Conservation (phyloP, 1,140 invertebrate species). For the Colletes latitarsis region DNA sequence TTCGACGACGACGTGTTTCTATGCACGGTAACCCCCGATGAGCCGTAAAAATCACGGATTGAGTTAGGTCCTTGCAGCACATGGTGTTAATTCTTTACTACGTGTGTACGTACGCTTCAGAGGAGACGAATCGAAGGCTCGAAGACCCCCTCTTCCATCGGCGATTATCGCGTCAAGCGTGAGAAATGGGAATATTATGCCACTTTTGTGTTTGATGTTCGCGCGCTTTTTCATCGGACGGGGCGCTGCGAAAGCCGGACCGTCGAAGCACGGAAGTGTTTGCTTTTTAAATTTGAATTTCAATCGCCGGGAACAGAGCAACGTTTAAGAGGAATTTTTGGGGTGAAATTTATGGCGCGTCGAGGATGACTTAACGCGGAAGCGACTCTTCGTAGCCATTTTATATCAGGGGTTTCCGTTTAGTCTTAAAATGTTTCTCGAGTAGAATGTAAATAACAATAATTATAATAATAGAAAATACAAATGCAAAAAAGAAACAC, state of each 20-base stretch:
- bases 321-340: too few species aligned
- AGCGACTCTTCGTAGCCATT: too few species aligned
- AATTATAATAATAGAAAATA: too few species aligned
- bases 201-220: background rate
- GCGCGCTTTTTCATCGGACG: background rate
- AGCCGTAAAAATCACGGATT: constrained; percentile 65
- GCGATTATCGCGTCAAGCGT: constrained; percentile 57
- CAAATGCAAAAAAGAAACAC: too few species aligned
- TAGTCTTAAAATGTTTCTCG: too few species aligned
- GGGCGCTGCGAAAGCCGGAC: background rate
- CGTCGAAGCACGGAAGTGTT: background rate
- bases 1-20: constrained; percentile 61
- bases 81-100: constrained; percentile 56
- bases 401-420: too few species aligned
- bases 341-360: too few species aligned
- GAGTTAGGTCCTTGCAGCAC: constrained; percentile 57
- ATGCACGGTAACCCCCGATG: constrained; percentile 53
- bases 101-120: constrained; percentile 3
- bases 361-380: too few species aligned
- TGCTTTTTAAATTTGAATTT: too few species aligned
- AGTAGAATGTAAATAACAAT: too few species aligned
- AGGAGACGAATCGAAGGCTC: constrained; percentile 16
- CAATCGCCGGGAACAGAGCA: too few species aligned
- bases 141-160: background rate
- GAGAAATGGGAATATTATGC: constrained; percentile 64